Evolutionary conservation across 2,888 invertebrate species (phyloP).

Genomic region (Rhagonycha fulva): DNA sequence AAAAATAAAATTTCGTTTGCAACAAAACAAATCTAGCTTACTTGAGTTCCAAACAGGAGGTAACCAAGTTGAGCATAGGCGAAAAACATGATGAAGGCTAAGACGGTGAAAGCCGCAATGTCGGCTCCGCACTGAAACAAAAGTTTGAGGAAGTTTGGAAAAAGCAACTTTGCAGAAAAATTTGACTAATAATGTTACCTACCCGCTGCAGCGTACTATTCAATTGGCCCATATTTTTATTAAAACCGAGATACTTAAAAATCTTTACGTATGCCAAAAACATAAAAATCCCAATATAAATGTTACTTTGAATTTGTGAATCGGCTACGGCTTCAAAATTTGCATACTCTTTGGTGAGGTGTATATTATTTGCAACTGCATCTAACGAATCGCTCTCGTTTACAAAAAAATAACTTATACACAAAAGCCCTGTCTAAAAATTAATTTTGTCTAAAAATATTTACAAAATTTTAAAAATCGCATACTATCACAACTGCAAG

Average conservation of each 20-base stretch:
- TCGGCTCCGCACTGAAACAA: constrained; percentile 66
- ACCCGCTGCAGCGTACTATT: constrained; percentile 62
- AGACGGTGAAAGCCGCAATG: constrained; percentile 72
- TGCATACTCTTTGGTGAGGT: constrained; percentile 51
- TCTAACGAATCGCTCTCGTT: neutral
- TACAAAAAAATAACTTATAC: neutral
- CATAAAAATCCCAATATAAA: constrained; percentile 63
- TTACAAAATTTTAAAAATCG: neutral
- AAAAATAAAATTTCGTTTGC: constrained; percentile 2
- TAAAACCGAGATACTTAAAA: constrained; percentile 78
- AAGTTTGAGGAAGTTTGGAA: neutral
- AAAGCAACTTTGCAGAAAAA: neutral
- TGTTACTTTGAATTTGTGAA: constrained; percentile 63
- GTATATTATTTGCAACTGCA: neutral
- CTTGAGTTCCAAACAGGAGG: constrained; percentile 72
- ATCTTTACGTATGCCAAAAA: constrained; percentile 76
- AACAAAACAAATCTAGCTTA: constrained; percentile 38
- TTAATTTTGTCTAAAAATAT: neutral
- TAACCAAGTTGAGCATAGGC: constrained; percentile 77
- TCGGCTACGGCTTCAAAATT: constrained; percentile 65
- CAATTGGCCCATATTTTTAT: constrained; percentile 75
- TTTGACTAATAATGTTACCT: neutral
- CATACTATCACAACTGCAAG: constrained; percentile 60
- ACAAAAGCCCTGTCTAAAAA: constrained; percentile 18
- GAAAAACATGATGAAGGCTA: constrained; percentile 78